Evolutionary conservation across 2,113 vertebrate species (phyloP), one percentile per base, ranked within the genome.

Genomic region (Trogon melanurus): DNA sequence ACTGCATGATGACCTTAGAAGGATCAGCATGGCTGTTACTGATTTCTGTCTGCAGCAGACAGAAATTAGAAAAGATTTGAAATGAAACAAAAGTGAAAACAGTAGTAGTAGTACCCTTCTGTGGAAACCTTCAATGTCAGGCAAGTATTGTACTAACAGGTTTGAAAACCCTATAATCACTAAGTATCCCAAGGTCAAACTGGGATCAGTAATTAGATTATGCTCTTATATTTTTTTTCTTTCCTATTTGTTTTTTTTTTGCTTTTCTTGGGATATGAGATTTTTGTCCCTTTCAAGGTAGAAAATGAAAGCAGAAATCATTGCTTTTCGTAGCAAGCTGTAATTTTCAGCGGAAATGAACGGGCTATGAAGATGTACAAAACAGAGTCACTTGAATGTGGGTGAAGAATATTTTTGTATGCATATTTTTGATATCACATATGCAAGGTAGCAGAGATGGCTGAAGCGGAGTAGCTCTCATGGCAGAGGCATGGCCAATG

Each of bases 401-500:
- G 69, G 21, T 36, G 66, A 57, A 62, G 38, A 67, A 61, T 58
- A 41, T 53, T 67, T 79, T 61, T 64, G 34, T 13, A 12, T 50
- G 11, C 15, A 23, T 69, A 50, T 56, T 48, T 45, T 16, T 41
- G 13, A 5, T 61, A 65, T 6, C 36, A 67, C 44, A 47, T 79
- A 25, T 17, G 17, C n/a, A 72, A 70, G 30, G 58, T 3, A 4
- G n/a, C 79, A 26, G 36, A 47, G 58, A 44, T 0, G 0, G 16
- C 62, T 72, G 71, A 7, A 79, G 27, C 3, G n/a, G 41, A 71
- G 26, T 6, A 51, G 9, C 56, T 91, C 56, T 91, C 38, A 4
- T 0, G 0, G 16, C n/a, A 13, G 66, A 79, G 41, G 4, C 56
- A 50, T 0, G 1, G 20, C 2, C 2, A n/a, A 41, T 36, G 34